Base-by-base conservation (phyloP, 2,888 invertebrate species). In the Drosophila paucipuncta region DNA sequence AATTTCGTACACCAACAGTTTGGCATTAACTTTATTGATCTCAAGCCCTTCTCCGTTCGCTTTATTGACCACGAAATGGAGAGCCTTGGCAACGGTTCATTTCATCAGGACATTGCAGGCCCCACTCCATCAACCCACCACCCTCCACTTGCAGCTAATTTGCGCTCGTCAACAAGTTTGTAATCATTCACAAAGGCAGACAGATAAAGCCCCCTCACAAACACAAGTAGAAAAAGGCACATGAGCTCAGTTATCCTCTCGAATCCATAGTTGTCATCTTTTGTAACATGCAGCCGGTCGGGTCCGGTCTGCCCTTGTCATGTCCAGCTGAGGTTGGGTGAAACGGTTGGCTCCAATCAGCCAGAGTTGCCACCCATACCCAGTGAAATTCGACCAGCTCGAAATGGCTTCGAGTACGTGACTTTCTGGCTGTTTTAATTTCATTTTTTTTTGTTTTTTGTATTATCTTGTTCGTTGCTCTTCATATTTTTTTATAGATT, bases 151-250 rank as follows among this genome's bases (percentile, higher is more conserved):
- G 54, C 62, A 67, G 73, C 82, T 82, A 79, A 82, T 82, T 81
- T 81, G 75, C 73, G 72, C 77, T 80, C 73, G 80, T 78, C 82
- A 82, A 82, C 82, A 80, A 82, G 72, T 77, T 82, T 77, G 80
- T 80, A 82, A 82, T 82, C 82, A 82, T 80, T 82, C 82, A 73
- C 63, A 73, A 60, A 68, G 72, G 65, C 30, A 22, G 41, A 41
- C 69, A 66, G 68, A 80, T 62, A 64, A 57, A 63, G 54, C 39
- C 30, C 28, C 37, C 47, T n/a, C 37, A 22, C 41, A 68, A 28
- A 28, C 41, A 11, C 41, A 18, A 18, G 18, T 11, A 9, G 25
- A 9, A n/a, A 37, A 39, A 37, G 50, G 61, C 73, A 69, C 71
- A 77, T 63, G 68, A 70, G 68, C 59, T 35, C 33, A 28, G 41